A percentile compares a stretch with the other conserved stretches of the same genome.
These are phyloP conservation scores for Campoplex capitator DNA, from an alignment of 2,888 invertebrate genomes.

Conservation along the genomic window DNA sequence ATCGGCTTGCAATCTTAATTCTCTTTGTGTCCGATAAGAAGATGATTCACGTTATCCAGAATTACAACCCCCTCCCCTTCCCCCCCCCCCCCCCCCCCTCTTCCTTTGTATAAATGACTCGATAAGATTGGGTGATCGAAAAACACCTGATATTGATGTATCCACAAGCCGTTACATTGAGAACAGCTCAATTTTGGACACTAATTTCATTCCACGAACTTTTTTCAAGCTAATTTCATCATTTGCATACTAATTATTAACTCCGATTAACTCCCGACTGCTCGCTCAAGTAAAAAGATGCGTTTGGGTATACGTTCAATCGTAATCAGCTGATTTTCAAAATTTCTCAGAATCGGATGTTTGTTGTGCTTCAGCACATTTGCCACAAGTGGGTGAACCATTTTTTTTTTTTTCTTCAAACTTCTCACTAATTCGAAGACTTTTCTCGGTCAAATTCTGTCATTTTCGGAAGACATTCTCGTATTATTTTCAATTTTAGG, in stretches of 20 bases:
- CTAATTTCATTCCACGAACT: background rate
- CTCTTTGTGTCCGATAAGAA: conserved; percentile 43
- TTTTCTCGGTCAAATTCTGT: background rate
- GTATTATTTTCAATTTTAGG: background rate
- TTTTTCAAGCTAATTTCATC: background rate
- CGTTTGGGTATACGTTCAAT: no score
- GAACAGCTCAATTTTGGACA: background rate
- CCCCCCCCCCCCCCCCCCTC: background rate
- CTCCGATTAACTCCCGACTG: no score
- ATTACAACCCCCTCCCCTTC: background rate
- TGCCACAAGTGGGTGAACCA: background rate
- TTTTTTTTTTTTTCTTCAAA: background rate
- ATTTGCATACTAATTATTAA: background rate
- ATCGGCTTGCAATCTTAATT: conserved; percentile 46
- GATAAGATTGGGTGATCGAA: conserved; percentile 1
- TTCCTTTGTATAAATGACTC: background rate
- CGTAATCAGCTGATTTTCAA: no score
- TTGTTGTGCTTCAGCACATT: background rate
- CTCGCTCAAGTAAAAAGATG: no score
- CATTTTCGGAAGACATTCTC: background rate
- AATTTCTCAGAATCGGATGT: no score
- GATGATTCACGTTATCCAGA: conserved; percentile 52
- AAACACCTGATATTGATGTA: conserved; percentile 13
- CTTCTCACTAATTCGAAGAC: background rate
- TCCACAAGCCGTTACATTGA: background rate